Evolutionary conservation across 2,888 invertebrate species (phyloP), one percentile per base, ranked within the genome.

Genomic region (Micoletzkya japonica): DNA sequence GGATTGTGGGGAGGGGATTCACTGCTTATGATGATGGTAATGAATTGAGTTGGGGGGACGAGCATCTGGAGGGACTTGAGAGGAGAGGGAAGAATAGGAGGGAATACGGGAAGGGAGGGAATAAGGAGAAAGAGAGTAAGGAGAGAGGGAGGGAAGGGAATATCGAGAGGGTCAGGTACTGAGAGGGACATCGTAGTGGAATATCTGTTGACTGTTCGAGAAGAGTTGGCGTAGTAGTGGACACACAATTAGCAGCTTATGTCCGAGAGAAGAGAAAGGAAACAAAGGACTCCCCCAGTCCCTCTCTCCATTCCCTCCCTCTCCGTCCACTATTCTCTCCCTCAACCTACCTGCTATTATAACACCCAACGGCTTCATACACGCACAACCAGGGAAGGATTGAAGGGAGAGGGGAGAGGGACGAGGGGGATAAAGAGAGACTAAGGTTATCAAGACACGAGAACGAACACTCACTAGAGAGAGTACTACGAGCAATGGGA

Each of bases 351-450:
- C 14, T 44, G 14, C 14, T 17, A 44, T 44, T 44, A 44, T 44
- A n/a, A 44, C 14, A 44, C 14, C 14, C 14, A 44, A n/a, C 14
- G 14, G 49, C 14, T 17, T 17, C 14, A n/a, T 44, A 44, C n/a
- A 17, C n/a, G 49, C 14, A 44, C 28, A 60, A 26, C 30, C 30
- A 32, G 37, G 20, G 49, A 61, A 28, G 49, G 49, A 50, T 49
- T 2, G 63, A 63, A 20, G n/a, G n/a, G 34, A 32, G 34, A 36
- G 52, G 64, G 54, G 54, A 63, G 49, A 49, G 28, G 36, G 24
- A 26, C 24, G 63, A 32, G 63, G 63, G 60, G 39, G 37, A 60
- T 6, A 36, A 44, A 39, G 60, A 63, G 63, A 49, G 63, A 63
- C 10, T 20, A n/a, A 44, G 44, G n/a, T 36, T 50, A 39, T 24